Evolutionary conservation across 2,797 vertebrate genomes (phyloP), one percentile per base, ranked within the genome.

Genomic region (Spea hammondii): DNA sequence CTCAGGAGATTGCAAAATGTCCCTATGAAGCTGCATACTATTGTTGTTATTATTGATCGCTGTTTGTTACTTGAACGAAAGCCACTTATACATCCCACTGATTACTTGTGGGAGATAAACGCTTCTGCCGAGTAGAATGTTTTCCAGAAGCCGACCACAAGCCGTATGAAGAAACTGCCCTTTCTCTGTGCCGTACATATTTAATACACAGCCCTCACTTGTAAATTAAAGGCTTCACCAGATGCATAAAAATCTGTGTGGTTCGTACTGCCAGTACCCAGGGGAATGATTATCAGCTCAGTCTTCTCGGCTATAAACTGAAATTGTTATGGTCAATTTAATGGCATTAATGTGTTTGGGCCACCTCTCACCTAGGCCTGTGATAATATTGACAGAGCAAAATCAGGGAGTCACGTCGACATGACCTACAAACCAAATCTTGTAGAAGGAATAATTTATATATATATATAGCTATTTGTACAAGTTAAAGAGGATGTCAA

Each of bases 1-100:
- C 75, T 77, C 70, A 6, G 7, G 79, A 64, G 79, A 69, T 64
- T 77, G 65, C 48, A 53, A 62, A 73, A 65, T 55, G 79, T 82
- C 70, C 79, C 74, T 54, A 69, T 74, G 65, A 77, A 64, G 65
- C 65, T 73, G 75, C 51, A 69, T 32, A 14, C 57, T 78, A 64
- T 77, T 81, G 75, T 78, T 82, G 44, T 65, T 66, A 54, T 70
- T 55, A 82, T 82, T 78, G 75, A 77, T 82, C 74, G 80, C 50
- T 48, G 50, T 69, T 74, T 77, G 69, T 65, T 80, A 65, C 67
- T 80, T 82, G 70, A 77, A 74, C 74, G 66, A 74, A 77, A 82
- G 57, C 45, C 67, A 65, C 65, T 82, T 77, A 73, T 69, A 78
- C 57, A 77, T 70, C 59, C 59, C 51, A 66, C 55, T 78, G 55